These are phyloP conservation scores for Rhingia rostrata DNA, from an alignment of 2,888 invertebrate species.

Conservation along the genomic window DNA sequence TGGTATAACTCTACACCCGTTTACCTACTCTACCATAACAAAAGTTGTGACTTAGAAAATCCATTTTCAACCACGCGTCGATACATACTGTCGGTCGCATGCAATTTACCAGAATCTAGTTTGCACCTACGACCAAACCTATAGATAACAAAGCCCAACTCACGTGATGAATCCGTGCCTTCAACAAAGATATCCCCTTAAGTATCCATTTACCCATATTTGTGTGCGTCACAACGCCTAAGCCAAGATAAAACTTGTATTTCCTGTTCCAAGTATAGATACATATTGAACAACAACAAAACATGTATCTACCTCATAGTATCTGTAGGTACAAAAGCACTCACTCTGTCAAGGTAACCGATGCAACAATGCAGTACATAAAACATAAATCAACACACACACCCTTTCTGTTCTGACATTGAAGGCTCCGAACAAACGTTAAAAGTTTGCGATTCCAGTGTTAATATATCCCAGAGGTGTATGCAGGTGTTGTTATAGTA, in stretches of 20 bases:
- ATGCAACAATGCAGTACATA: slow-evolving; percentile 38
- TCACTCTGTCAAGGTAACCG: slow-evolving; percentile 27
- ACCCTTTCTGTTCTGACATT: not conserved
- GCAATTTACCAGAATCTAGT: no score
- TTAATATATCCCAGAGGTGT: not conserved
- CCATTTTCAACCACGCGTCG: not conserved
- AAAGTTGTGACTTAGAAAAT: no score
- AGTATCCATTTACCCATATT: not conserved
- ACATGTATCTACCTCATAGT: slow-evolving; percentile 1
- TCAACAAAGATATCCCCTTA: slow-evolving; percentile 19
- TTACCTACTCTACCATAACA: no score
- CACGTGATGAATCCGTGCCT: not conserved
- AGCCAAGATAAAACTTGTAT: slow-evolving; percentile 15
- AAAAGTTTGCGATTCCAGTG: not conserved
- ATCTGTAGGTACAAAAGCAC: not conserved
- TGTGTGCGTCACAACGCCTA: not conserved
- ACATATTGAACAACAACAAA: not conserved
- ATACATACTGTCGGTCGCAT: no score
- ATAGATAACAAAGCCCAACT: not conserved
- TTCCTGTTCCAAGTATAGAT: slow-evolving; percentile 26
- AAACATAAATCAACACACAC: slow-evolving; percentile 5
- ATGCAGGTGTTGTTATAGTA: not conserved
- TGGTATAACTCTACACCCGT: no score
- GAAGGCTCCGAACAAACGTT: not conserved
- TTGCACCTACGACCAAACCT: no score